Percentiles rank a stretch among this genome's conserved stretches.
Evolutionary conservation across 2,797 vertebrate genomes (phyloP).

Genomic region (Sebastes nivosus): DNA sequence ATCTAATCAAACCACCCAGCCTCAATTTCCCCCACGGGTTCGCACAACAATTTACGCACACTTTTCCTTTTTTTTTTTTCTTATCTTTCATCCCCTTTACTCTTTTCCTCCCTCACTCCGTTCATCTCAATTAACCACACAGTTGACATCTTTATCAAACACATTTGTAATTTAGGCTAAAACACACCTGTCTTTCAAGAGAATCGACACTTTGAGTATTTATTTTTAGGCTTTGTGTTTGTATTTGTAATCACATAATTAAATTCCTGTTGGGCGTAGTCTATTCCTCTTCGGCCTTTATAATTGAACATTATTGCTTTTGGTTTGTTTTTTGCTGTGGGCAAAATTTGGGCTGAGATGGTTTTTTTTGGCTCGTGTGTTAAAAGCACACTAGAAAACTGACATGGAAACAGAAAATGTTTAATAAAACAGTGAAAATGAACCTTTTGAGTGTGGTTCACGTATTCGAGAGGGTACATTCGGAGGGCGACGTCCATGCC

Average conservation of each 20-base stretch:
- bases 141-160: not conserved
- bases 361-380: not conserved
- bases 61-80: not conserved
- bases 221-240: not conserved
- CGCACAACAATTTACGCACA: not conserved
- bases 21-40: slow-evolving; percentile 1
- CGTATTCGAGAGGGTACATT: slow-evolving; percentile 97
- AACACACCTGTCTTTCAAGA: not conserved
- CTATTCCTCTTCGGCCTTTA: not conserved
- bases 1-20: slow-evolving; percentile 56
- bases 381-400: not conserved
- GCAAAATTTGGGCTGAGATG: not conserved
- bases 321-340: not conserved
- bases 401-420: not conserved
- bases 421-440: not conserved
- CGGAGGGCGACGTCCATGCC: slow-evolving; percentile 95
- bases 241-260: not conserved
- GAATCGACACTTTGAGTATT: not conserved
- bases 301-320: not conserved
- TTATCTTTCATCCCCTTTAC: not conserved
- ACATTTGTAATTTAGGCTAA: not conserved
- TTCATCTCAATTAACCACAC: not conserved
- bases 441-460: no score
- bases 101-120: not conserved
- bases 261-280: not conserved